Evolutionary conservation across 2,113 vertebrate genomes (phyloP).

Genomic region (Rutilus rutilus): DNA sequence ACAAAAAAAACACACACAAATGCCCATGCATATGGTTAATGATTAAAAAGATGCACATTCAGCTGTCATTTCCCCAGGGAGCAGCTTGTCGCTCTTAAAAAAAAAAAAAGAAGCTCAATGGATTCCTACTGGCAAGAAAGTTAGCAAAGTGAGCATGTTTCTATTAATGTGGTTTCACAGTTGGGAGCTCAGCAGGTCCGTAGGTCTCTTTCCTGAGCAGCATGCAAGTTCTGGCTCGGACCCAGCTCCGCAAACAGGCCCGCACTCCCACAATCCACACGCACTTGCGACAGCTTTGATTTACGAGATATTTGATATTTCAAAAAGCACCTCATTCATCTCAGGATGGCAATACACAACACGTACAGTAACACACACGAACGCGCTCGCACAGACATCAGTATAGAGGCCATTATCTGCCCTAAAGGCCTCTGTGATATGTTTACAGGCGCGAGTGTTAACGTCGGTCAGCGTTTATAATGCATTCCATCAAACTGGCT

Average conservation of each 20-base stretch:
- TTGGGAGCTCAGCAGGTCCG: slow-evolving; percentile 22
- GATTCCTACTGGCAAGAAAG: slow-evolving; percentile 1
- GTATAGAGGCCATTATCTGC: not conserved
- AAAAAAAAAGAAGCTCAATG: not conserved
- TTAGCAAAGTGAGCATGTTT: slow-evolving; percentile 31
- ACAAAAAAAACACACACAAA: slow-evolving; percentile 40
- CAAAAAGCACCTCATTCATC: slow-evolving; percentile 41
- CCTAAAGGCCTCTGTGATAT: not conserved
- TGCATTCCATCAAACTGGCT: slow-evolving; percentile 8
- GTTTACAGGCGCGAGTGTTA: slow-evolving; percentile 19
- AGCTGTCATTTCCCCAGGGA: not conserved
- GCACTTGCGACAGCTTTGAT: slow-evolving; percentile 54
- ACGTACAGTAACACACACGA: not conserved
- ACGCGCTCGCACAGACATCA: slow-evolving; percentile 3
- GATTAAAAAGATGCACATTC: not conserved
- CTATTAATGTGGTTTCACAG: slow-evolving; percentile 49
- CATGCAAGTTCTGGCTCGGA: slow-evolving; percentile 12
- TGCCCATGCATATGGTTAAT: slow-evolving; percentile 28
- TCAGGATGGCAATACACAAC: not conserved
- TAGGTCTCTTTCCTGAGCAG: not conserved
- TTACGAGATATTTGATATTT: slow-evolving; percentile 62
- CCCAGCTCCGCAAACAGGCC: slow-evolving; percentile 39
- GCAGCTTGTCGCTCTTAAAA: not conserved
- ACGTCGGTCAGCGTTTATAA: slow-evolving; percentile 6
- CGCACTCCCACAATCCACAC: slow-evolving; percentile 42